Conservation (phyloP, 2,113 vertebrate genomes). For the Galeopterus variegatus region DNA sequence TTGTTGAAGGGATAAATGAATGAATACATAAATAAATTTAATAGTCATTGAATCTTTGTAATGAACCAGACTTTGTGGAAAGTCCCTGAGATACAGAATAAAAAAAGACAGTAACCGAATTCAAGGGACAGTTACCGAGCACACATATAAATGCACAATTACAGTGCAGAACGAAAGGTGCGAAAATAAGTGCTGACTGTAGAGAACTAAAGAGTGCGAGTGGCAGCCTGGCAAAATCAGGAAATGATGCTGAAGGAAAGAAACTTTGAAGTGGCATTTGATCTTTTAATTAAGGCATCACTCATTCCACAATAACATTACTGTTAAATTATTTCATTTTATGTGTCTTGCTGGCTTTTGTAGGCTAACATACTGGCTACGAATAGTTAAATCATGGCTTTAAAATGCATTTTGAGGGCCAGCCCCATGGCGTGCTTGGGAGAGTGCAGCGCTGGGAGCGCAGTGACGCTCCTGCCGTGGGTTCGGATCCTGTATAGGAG, state of each 20-base stretch:
- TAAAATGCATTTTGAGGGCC: too few relatives aligned
- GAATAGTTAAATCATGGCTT: not conserved
- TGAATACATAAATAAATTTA: not conserved
- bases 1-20: not conserved
- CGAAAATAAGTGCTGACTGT: not conserved
- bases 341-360: not conserved
- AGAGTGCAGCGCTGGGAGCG: too few relatives aligned
- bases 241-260: not conserved
- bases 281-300: not conserved
- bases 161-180: not conserved
- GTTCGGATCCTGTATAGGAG: too few relatives aligned
- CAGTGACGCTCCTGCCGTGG: too few relatives aligned
- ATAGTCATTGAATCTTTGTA: not conserved
- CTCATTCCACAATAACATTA: not conserved
- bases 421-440: too few relatives aligned
- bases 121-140: not conserved
- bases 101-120: not conserved
- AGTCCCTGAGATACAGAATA: not conserved
- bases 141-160: not conserved
- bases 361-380: not conserved
- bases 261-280: not conserved
- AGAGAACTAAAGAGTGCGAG: not conserved
- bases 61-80: not conserved
- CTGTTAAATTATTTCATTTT: not conserved
- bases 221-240: not conserved